Conservation (phyloP, 2,797 vertebrate genomes). For the Acipenser ruthenus region DNA sequence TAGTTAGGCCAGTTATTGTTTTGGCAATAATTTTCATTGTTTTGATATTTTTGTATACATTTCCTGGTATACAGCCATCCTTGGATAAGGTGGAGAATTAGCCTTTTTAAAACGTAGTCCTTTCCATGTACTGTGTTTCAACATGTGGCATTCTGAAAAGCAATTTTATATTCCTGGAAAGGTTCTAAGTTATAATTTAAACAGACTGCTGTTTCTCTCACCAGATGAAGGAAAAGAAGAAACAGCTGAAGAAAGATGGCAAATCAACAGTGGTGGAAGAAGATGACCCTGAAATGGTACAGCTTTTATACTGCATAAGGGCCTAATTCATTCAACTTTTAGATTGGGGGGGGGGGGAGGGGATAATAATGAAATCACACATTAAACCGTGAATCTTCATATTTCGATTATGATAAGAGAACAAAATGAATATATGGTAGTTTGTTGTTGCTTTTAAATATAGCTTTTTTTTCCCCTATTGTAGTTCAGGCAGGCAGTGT, state of each 20-base stretch:
- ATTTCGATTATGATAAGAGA: no score
- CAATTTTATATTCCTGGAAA: no score
- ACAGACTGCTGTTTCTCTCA: conserved; percentile 19
- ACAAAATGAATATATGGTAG: neutral
- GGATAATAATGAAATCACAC: neutral
- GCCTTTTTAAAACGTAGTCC: no score
- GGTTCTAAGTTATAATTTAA: no score
- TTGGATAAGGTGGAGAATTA: no score
- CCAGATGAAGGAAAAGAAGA: conserved; percentile 91
- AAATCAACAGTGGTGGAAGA: conserved; percentile 77
- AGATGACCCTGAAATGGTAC: conserved; percentile 86
- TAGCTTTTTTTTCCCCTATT: conserved; percentile 17
- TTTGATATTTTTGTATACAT: no score
- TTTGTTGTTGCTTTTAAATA: neutral
- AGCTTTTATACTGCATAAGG: neutral
- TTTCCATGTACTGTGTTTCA: no score
- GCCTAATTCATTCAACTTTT: neutral
- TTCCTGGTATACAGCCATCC: no score
- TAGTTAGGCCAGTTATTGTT: no score
- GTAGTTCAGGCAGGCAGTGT: conserved; percentile 92
- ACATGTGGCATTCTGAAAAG: no score
- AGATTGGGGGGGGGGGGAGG: neutral
- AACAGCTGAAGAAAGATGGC: conserved; percentile 93
- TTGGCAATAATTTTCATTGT: no score
- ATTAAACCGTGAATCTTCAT: no score